phyloP scores from a whole-genome alignment of 92 coral and sea anemone genomes.

The Porites divaricata region DNA sequence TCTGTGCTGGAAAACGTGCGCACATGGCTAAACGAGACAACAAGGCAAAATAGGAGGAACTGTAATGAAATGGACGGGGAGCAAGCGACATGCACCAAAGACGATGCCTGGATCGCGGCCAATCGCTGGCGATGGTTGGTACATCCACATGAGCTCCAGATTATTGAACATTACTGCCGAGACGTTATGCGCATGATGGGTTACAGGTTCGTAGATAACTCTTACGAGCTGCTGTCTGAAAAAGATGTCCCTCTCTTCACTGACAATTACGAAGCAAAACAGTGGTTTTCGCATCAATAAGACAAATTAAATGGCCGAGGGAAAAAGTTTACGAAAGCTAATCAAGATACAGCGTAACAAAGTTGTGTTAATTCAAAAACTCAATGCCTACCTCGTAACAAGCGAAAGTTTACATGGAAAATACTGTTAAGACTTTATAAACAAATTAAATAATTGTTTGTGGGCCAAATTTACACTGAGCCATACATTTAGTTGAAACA shows the following conservation, averaged over 20 bases:
- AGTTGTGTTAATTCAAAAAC: too few species aligned
- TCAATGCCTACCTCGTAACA: too few species aligned
- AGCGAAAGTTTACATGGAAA: too few species aligned
- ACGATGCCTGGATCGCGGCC: constrained; percentile 45
- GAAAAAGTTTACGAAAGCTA: not conserved
- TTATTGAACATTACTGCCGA: constrained; percentile 47
- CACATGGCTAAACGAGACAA: constrained; percentile 46
- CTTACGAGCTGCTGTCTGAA: constrained; percentile 31
- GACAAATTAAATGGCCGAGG: not conserved
- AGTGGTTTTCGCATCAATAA: not conserved
- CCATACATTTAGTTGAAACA: too few species aligned
- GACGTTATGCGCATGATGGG: constrained; percentile 43
- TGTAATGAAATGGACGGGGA: constrained; percentile 26
- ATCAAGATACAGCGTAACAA: too few species aligned
- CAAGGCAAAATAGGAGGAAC: constrained; percentile 15
- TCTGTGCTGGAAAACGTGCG: constrained; percentile 29
- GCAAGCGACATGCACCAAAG: constrained; percentile 42
- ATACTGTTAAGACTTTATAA: too few species aligned
- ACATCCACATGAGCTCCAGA: constrained; percentile 14
- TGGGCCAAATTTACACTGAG: too few species aligned
- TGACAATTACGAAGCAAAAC: constrained; percentile 19
- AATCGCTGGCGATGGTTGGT: constrained; percentile 64
- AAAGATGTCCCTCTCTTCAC: constrained; percentile 19
- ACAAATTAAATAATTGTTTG: too few species aligned
- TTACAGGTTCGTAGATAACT: constrained; percentile 23